A percentile compares a stretch with the other conserved stretches of the same genome.
Evolutionary conservation across 2,888 invertebrate genomes (phyloP).

Genomic region (Macaria notata): DNA sequence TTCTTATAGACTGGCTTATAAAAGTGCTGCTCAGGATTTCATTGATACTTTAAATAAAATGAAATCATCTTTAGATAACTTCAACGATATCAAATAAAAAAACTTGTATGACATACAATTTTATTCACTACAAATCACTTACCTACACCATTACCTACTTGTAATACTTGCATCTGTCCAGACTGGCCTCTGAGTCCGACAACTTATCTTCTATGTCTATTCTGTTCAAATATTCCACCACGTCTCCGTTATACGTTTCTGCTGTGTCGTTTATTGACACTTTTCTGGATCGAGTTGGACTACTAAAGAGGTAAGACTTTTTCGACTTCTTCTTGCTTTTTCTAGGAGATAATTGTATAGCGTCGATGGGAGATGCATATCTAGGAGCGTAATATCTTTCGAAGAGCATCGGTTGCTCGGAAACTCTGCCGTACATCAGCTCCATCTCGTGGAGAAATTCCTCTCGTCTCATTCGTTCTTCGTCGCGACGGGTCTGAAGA

Average conservation of each 20-base stretch:
- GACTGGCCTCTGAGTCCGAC: constrained; percentile 60
- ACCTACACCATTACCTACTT: background rate
- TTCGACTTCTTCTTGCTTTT: constrained; percentile 58
- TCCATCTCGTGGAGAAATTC: constrained; percentile 88
- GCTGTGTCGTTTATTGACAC: constrained; percentile 65
- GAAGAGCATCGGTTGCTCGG: constrained; percentile 86
- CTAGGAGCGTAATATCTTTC: constrained; percentile 85
- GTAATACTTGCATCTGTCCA: constrained; percentile 45
- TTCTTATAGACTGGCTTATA: no score
- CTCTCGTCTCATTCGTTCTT: constrained; percentile 85
- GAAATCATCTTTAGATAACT: no score
- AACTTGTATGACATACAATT: background rate
- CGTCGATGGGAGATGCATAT: constrained; percentile 56
- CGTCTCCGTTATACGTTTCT: constrained; percentile 58
- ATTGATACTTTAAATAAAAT: no score
- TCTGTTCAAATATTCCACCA: constrained; percentile 63
- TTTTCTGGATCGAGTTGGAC: constrained; percentile 60
- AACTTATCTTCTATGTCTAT: constrained; percentile 62
- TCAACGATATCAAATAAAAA: no score
- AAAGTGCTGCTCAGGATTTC: no score
- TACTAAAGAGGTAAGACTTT: constrained; percentile 52
- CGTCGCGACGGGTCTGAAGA: constrained; percentile 85
- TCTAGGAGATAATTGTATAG: constrained; percentile 63
- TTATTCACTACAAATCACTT: constrained; percentile 5
- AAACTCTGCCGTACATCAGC: constrained; percentile 86